These are phyloP conservation scores for Potamarius usumacintae DNA, from an alignment of 2,113 vertebrate genomes.

Conservation along the genomic window DNA sequence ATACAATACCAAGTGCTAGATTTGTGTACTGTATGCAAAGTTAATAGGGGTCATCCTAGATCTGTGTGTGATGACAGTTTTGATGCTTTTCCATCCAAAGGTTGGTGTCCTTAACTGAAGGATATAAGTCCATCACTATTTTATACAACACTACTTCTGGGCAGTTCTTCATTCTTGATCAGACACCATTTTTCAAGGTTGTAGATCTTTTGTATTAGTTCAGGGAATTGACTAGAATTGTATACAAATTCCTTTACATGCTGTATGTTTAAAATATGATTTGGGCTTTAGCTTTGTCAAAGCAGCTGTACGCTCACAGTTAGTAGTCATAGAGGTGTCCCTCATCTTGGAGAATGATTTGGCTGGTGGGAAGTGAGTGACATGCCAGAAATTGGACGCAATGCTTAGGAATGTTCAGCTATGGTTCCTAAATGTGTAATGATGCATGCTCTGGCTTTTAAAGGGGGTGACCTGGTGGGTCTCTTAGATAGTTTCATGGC, in stretches of 20 bases:
- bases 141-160: background rate
- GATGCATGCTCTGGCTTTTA: background rate
- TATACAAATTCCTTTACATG: background rate
- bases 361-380: slow-evolving; percentile 12
- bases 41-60: background rate
- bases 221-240: background rate
- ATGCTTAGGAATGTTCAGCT: background rate
- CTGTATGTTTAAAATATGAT: background rate
- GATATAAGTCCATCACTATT: background rate
- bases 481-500: background rate
- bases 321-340: background rate
- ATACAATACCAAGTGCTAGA: background rate
- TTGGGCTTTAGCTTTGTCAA: background rate
- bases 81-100: background rate
- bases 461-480: background rate
- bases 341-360: slow-evolving; percentile 12
- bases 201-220: background rate
- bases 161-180: background rate
- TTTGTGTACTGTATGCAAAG: background rate
- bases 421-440: slow-evolving; percentile 19
- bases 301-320: background rate
- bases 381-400: slow-evolving; percentile 12
- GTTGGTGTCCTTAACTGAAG: background rate
- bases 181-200: background rate
- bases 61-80: background rate